phyloP scores from a whole-genome alignment of 2,888 invertebrate species.

The Stenolophus ochropezus region DNA sequence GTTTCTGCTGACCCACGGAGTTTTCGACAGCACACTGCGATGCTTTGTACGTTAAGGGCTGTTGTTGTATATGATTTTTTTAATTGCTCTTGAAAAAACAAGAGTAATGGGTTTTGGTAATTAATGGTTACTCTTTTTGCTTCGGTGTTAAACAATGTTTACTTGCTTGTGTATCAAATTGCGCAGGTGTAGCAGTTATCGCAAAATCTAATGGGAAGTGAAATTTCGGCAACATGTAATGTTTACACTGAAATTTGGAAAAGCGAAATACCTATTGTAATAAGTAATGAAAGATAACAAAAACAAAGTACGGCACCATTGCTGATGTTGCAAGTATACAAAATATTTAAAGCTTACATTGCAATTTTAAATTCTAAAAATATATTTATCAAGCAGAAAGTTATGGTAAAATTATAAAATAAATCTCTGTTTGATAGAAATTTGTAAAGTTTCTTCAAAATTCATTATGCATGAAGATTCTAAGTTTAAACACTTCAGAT shows the following conservation, averaged over 20 bases:
- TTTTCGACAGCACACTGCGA: constrained; percentile 7
- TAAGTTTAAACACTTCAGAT: too few relatives aligned
- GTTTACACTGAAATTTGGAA: neutral
- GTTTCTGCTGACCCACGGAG: constrained; percentile 11
- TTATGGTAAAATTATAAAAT: too few relatives aligned
- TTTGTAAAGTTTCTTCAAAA: too few relatives aligned
- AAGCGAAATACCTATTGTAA: neutral
- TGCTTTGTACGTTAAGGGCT: constrained; percentile 26
- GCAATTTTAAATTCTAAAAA: too few relatives aligned
- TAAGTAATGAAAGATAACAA: neutral
- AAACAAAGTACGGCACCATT: too few relatives aligned
- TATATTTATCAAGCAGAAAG: too few relatives aligned
- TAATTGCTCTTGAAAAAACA: constrained; percentile 36
- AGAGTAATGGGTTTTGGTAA: constrained; percentile 20
- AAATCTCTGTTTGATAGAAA: too few relatives aligned
- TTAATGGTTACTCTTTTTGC: constrained; percentile 36
- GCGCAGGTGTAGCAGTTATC: neutral
- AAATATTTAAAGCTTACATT: too few relatives aligned
- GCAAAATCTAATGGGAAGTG: neutral
- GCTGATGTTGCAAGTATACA: too few relatives aligned
- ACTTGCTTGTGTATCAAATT: constrained; percentile 4
- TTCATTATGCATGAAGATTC: too few relatives aligned
- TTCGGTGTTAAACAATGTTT: constrained; percentile 15
- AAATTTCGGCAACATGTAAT: neutral
- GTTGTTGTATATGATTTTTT: constrained; percentile 23